Evolutionary conservation across 2,888 invertebrate genomes (phyloP).

Genomic region (Scaptomyza flava): DNA sequence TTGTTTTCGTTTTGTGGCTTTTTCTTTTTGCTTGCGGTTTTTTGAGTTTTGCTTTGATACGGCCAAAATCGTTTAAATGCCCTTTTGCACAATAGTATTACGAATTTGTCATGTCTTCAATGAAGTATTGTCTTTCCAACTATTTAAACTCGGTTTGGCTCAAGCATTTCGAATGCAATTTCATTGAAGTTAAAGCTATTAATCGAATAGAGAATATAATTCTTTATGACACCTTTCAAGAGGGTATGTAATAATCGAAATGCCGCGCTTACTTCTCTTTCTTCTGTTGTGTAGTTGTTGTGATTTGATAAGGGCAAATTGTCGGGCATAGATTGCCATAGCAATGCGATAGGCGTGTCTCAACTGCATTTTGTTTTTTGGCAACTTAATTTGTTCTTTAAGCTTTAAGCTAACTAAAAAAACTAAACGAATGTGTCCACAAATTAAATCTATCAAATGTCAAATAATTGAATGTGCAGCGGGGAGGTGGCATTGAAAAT

Average conservation of each 20-base stretch:
- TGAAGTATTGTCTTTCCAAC: too few species aligned
- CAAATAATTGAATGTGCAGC: conserved; percentile 66
- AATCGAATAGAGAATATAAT: too few species aligned
- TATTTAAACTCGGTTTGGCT: too few species aligned
- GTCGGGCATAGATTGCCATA: conserved; percentile 38
- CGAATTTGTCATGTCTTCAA: not conserved
- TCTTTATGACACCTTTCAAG: too few species aligned
- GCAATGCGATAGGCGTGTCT: conserved; percentile 45
- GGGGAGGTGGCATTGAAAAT: conserved; percentile 10
- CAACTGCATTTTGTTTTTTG: conserved; percentile 15
- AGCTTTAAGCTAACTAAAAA: too few species aligned
- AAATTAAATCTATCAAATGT: conserved; percentile 51
- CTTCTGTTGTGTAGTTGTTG: conserved; percentile 29
- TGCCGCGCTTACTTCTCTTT: not conserved
- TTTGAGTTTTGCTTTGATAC: conserved; percentile 49
- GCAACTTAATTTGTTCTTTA: conserved; percentile 11
- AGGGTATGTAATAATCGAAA: not conserved
- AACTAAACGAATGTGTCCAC: conserved; percentile 25
- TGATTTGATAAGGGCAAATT: conserved; percentile 41
- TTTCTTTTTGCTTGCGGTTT: conserved; percentile 54
- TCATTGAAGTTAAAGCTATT: too few species aligned
- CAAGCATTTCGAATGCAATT: too few species aligned
- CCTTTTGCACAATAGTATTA: not conserved
- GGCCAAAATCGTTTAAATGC: conserved; percentile 30
- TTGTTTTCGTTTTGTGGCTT: conserved; percentile 61